Evolutionary conservation across 1,140 invertebrate genomes (phyloP), one percentile per base, ranked within the genome.

Genomic region (Aricia agestis): DNA sequence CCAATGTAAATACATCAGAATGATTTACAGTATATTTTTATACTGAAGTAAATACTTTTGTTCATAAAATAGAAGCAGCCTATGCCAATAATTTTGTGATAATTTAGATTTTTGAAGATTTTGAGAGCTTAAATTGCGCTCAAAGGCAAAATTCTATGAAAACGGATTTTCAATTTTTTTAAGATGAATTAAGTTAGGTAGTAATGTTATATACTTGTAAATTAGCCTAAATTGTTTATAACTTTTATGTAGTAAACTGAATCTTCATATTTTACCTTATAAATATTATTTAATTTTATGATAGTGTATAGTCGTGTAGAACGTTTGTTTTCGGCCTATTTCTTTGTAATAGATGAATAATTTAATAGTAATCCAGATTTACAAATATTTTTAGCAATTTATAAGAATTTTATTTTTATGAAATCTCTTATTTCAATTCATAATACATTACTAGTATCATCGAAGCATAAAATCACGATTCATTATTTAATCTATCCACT

Each of bases 1-100:
- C 81, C 80, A 81, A 61, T 69, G 68, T 69, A 69, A 31, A 69
- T 69, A 69, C 17, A 61, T 69, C 17, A 36, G 63, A 63, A 63
- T 6, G 9, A 36, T 36, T 36, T 2, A 36, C 6, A 69, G 15
- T 42, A 41, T 52, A 52, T 52, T 52, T 0, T 52, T 52, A 52
- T 52, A 52, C 68, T 17, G 59, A 58, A 63, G 18, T 41, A 61
- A 25, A 25, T 25, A 25, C 25, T 36, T 61, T 69, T 63, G 59
- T 19, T 63, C n/a, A 45, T 45, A 19, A 67, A 61, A 59, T 32
- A 32, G 59, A 41, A 61, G 19, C 68, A 69, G n/a, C 36, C 31
- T 63, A 36, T 36, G 68, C 59, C 58, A 69, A 31, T 25, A 61
- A 19, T 25, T 63, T 59, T 59, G 58, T 63, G 59, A 63, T 19